These are phyloP conservation scores for Caenorhabditis sinica DNA, from an alignment of 2,888 invertebrate genomes.

Conservation along the genomic window DNA sequence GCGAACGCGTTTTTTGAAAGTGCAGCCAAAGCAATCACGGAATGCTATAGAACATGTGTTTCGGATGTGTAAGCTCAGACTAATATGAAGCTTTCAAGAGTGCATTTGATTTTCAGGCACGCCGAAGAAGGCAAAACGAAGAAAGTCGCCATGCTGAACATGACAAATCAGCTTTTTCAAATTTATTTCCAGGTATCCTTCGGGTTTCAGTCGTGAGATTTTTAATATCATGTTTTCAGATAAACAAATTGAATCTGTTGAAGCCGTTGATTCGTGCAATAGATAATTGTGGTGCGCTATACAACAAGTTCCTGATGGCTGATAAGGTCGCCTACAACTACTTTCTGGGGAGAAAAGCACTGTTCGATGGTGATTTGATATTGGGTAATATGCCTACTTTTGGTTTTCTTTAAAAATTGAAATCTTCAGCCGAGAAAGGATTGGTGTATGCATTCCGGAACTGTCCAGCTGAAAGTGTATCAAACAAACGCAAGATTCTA, in stretches of 20 bases:
- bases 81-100: neutral
- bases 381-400: conserved; percentile 85
- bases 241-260: conserved; percentile 86
- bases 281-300: conserved; percentile 92
- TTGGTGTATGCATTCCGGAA: conserved; percentile 94
- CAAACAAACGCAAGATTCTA: conserved; percentile 94
- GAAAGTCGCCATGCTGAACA: conserved; percentile 94
- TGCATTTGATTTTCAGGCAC: conserved; percentile 85
- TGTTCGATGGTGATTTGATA: conserved; percentile 98
- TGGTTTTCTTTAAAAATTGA: neutral
- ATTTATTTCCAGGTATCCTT: conserved; percentile 92
- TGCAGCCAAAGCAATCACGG: conserved; percentile 79
- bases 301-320: conserved; percentile 91
- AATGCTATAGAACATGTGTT: conserved; percentile 81
- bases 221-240: conserved; percentile 83
- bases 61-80: conserved; percentile 73
- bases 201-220: neutral
- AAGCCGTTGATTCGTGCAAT: conserved; percentile 97
- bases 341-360: conserved; percentile 96
- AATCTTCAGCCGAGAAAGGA: conserved; percentile 90
- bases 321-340: conserved; percentile 97
- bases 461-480: conserved; percentile 89
- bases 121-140: conserved; percentile 94
- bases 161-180: conserved; percentile 98
- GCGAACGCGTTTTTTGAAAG: conserved; percentile 76